A percentile compares a stretch with the other conserved stretches of the same genome.
phyloP scores from a whole-genome alignment of 1,140 invertebrate genomes.

The Drosophila seguyi region DNA sequence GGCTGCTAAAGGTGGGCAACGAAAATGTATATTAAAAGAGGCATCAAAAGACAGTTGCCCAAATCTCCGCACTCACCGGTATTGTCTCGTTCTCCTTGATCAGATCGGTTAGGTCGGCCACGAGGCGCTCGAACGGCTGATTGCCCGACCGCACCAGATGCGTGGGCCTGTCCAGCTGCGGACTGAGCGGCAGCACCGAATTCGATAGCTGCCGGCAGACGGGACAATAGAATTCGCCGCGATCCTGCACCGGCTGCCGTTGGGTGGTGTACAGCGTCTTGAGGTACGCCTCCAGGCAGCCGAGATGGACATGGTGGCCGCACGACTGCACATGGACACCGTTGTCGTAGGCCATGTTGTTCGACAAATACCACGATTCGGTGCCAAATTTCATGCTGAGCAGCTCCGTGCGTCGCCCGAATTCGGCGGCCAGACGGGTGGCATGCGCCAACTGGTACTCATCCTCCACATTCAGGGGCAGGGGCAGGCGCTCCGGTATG shows the following conservation, averaged over 20 bases:
- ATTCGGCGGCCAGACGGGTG: slow-evolving; percentile 73
- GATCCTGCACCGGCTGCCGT: slow-evolving; percentile 91
- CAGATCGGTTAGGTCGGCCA: slow-evolving; percentile 88
- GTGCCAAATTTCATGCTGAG: slow-evolving; percentile 78
- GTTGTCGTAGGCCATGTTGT: slow-evolving; percentile 96
- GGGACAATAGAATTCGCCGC: slow-evolving; percentile 97
- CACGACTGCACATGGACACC: slow-evolving; percentile 98
- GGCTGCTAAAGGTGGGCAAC: slow-evolving; percentile 79
- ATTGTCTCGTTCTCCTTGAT: slow-evolving; percentile 89
- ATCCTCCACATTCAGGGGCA: slow-evolving; percentile 73
- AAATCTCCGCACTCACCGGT: slow-evolving; percentile 86
- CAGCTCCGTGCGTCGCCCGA: slow-evolving; percentile 71
- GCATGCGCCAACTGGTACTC: slow-evolving; percentile 62
- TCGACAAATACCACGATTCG: slow-evolving; percentile 92
- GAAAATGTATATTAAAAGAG: neutral
- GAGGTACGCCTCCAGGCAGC: slow-evolving; percentile 95
- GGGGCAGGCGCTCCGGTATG: slow-evolving; percentile 65
- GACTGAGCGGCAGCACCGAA: slow-evolving; percentile 94
- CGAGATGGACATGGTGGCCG: slow-evolving; percentile 97
- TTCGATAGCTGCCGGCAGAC: slow-evolving; percentile 97
- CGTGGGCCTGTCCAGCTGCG: slow-evolving; percentile 90
- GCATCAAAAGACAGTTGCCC: neutral
- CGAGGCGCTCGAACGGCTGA: slow-evolving; percentile 86
- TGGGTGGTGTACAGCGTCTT: slow-evolving; percentile 92
- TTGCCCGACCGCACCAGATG: slow-evolving; percentile 88